Percentiles rank a stretch among this genome's conserved stretches.
phyloP scores from a whole-genome alignment of 30 jellyfish, hydroid and myxozoan genomes.

The Hydractinia symbiolongicarpus region DNA sequence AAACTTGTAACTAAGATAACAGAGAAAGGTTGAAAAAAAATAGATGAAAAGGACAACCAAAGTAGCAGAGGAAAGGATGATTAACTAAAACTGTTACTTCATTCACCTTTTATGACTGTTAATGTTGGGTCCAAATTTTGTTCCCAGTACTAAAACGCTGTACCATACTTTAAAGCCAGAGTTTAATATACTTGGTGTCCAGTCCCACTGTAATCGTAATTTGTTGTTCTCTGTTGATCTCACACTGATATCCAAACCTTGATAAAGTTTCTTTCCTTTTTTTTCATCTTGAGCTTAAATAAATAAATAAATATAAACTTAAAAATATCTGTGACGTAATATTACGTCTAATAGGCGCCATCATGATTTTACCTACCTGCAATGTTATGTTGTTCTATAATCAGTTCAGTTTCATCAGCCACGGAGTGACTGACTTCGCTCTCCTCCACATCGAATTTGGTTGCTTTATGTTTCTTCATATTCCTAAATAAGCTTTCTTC shows the following conservation, averaged over 20 bases:
- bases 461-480: constrained; percentile 6
- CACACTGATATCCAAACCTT: constrained; percentile 41
- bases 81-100: neutral
- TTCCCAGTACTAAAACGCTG: constrained; percentile 48
- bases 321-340: neutral
- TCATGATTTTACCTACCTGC: constrained; percentile 12
- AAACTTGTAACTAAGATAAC: constrained; percentile 26
- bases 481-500: neutral
- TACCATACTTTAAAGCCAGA: constrained; percentile 40
- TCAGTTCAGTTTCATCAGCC: constrained; percentile 13
- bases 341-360: neutral
- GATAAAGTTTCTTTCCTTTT: constrained; percentile 15
- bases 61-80: neutral
- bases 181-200: constrained; percentile 39
- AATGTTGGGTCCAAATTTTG: constrained; percentile 30
- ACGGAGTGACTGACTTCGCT: constrained; percentile 10
- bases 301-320: neutral
- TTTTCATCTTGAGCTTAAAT: constrained; percentile 18
- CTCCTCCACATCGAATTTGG: constrained; percentile 6
- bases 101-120: constrained; percentile 47
- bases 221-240: constrained; percentile 32
- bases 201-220: constrained; percentile 42
- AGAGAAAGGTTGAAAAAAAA: neutral
- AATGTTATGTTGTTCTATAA: constrained; percentile 18
- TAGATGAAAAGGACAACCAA: neutral